Evolutionary conservation across 2,113 vertebrate genomes (phyloP), one percentile per base, ranked within the genome.

Genomic region (Zosterops borbonicus): DNA sequence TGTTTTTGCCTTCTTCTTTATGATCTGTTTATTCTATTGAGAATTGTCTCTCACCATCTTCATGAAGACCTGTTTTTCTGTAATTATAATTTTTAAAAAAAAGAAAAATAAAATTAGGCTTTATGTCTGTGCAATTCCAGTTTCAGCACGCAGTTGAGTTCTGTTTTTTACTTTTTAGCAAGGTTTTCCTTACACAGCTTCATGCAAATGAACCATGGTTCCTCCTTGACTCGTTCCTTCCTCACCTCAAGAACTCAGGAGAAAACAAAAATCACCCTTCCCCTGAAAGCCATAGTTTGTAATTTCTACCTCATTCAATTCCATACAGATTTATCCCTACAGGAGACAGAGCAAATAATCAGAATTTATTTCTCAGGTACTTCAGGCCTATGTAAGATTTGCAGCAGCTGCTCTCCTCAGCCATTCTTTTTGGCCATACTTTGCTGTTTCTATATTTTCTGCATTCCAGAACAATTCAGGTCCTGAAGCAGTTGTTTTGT

Each of bases 91-190:
- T 31, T 39, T 39, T 39, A 12, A 29, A 47, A 29, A 39, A 41
- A 31, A 22, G 2, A 53, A 14, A 8, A 18, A 19, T 6, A 15
- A 50, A 58, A 52, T 10, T 44, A 39, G 29, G 8, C 0, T n/a
- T 23, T 80, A 39, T 22, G 4, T 17, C 19, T 52, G 22, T 33
- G 23, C 10, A 47, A 42, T 60, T 74, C 24, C 58, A 37, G 4
- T 49, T 81, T 53, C 37, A 74, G 37, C 19, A 65, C 0, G 7
- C 5, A 49, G 20, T 0, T 49, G 20, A 37, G 7, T 42, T 87
- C 20, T 64, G 6, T 2, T 83, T 80, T 89, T 74, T 14, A 14
- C 8, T 41, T 67, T 75, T 12, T 21, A 59, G 22, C 2, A 49
- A 39, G 8, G 7, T 29, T 49, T 67, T 71, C 29, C 15, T 29